Percentiles rank a stretch among this genome's conserved stretches.
Conservation (phyloP, 2,113 vertebrate genomes). For the Gobio gobio region DNA sequence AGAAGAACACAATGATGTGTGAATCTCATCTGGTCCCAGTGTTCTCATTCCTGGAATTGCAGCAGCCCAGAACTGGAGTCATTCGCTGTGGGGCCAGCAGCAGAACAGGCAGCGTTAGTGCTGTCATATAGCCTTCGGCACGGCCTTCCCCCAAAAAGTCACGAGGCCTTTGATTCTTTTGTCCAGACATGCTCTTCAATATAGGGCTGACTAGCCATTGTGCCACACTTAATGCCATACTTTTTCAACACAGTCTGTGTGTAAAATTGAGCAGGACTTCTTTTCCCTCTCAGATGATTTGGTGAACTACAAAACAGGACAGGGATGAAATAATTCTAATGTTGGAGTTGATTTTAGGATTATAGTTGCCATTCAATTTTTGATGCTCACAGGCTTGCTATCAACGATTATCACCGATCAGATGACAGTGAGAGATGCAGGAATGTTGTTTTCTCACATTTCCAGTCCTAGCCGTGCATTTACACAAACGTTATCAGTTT, state of each 20-base stretch:
- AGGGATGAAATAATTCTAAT: background rate
- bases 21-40: background rate
- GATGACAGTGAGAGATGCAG: slow-evolving; percentile 63
- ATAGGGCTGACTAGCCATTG: slow-evolving; percentile 2
- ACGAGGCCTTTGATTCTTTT: slow-evolving; percentile 33
- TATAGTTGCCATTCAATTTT: background rate
- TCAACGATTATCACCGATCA: slow-evolving; percentile 57
- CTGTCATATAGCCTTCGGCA: slow-evolving; percentile 35
- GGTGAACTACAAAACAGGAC: background rate
- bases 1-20: background rate
- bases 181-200: slow-evolving; percentile 13
- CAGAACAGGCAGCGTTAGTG: background rate
- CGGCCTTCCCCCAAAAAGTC: slow-evolving; percentile 42
- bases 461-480: slow-evolving; percentile 60
- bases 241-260: background rate
- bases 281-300: background rate
- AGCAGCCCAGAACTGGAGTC: background rate
- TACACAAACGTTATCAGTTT: slow-evolving; percentile 70
- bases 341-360: background rate
- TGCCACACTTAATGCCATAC: background rate
- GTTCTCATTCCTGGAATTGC: background rate
- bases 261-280: background rate
- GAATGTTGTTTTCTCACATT: slow-evolving; percentile 65
- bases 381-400: slow-evolving; percentile 49
- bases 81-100: slow-evolving; percentile 30